phyloP scores from a whole-genome alignment of 2,113 vertebrate species.

The Beaufortia kweichowensis region DNA sequence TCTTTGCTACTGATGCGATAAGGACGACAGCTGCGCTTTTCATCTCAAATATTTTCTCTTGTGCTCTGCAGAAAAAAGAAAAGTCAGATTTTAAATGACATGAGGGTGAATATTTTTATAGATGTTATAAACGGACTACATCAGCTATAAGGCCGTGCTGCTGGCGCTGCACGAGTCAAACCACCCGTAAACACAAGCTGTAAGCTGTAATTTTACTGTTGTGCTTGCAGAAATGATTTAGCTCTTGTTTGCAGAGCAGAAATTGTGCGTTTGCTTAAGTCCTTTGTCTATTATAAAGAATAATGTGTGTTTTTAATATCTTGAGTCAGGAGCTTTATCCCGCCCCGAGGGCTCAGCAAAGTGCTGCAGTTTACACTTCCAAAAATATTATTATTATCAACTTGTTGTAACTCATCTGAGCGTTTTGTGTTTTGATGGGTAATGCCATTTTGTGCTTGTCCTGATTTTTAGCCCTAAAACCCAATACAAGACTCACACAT shows the following conservation, averaged over 20 bases:
- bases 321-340: conserved; percentile 10
- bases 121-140: not conserved
- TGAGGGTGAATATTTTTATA: too few relatives aligned
- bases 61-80: too few relatives aligned
- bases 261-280: not conserved
- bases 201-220: conserved; percentile 2
- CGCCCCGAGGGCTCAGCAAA: conserved; percentile 18
- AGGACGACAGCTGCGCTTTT: not conserved
- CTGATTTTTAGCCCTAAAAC: not conserved
- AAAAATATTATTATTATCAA: conserved; percentile 1
- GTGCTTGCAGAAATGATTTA: conserved; percentile 25
- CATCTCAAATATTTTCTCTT: too few relatives aligned
- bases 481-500: too few relatives aligned
- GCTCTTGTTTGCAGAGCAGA: conserved; percentile 8
- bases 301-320: conserved; percentile 34
- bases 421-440: not conserved
- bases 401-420: not conserved
- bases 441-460: not conserved
- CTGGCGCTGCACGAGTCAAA: conserved; percentile 5
- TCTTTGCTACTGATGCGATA: conserved; percentile 2
- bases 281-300: conserved; percentile 27
- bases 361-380: not conserved
- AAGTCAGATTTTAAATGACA: too few relatives aligned
- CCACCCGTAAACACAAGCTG: conserved; percentile 5
- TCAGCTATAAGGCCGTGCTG: conserved; percentile 28